Evolutionary conservation across 1,140 invertebrate genomes (phyloP).

Genomic region (Scylla paramamosain): DNA sequence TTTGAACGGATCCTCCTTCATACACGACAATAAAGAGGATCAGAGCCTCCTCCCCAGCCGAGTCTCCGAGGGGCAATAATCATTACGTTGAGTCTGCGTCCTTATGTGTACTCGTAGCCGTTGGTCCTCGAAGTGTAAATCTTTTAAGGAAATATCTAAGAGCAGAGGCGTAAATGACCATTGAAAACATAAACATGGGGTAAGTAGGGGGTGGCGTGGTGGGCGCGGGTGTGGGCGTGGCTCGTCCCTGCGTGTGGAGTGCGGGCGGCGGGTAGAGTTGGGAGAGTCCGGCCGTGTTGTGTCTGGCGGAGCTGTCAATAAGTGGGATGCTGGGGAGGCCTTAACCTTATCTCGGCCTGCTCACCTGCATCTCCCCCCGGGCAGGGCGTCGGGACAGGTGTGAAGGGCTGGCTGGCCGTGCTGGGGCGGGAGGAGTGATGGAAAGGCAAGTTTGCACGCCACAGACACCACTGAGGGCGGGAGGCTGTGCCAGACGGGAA

Average conservation of each 20-base stretch:
- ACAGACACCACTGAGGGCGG: not conserved
- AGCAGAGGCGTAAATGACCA: conserved; percentile 67
- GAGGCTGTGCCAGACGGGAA: not conserved
- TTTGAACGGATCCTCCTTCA: not conserved
- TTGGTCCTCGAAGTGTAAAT: conserved; percentile 68
- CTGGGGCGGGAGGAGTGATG: not conserved
- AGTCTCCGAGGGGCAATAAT: conserved; percentile 56
- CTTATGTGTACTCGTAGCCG: conserved; percentile 62
- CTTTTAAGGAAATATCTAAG: conserved; percentile 56
- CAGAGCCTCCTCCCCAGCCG: not conserved
- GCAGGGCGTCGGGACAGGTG: not conserved
- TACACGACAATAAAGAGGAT: not conserved
- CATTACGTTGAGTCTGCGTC: conserved; percentile 66
- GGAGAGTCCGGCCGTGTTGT: conserved; percentile 22
- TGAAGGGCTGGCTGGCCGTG: not conserved
- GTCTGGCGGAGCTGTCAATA: conserved; percentile 60
- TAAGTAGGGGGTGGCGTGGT: not conserved
- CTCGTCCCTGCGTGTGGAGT: not conserved
- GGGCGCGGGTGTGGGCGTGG: not conserved
- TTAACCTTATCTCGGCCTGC: conserved; percentile 19
- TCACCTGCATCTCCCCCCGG: not conserved
- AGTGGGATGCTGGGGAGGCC: conserved; percentile 54
- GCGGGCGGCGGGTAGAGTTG: not conserved
- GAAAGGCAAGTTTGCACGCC: not conserved
- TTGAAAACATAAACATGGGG: conserved; percentile 71